A percentile compares a stretch with the other conserved stretches of the same genome.
Evolutionary conservation across 2,797 vertebrate genomes (phyloP).

Genomic region (Anguilla obscura): DNA sequence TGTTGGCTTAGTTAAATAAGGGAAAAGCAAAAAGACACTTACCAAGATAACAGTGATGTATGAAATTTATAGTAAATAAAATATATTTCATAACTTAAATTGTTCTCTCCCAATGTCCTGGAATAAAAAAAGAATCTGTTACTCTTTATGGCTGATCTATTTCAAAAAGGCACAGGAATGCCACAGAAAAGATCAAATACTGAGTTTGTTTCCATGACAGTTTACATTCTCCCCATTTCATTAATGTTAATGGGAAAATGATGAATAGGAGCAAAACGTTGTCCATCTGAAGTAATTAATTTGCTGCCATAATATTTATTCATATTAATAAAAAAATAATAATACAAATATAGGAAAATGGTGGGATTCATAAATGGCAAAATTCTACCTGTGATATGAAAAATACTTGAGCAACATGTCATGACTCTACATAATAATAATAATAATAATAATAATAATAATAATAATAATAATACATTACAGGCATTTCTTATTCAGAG

Average conservation of each 20-base stretch:
- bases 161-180: neutral
- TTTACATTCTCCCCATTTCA: too few species aligned
- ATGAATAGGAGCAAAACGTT: too few species aligned
- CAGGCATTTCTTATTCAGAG: too few species aligned
- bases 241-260: too few species aligned
- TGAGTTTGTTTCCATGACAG: too few species aligned
- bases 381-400: neutral
- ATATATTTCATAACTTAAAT: constrained; percentile 15
- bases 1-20: neutral
- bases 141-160: neutral
- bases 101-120: neutral
- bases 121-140: neutral
- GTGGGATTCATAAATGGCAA: too few species aligned
- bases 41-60: neutral
- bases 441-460: too few species aligned
- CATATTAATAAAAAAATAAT: too few species aligned
- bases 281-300: too few species aligned
- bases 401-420: neutral
- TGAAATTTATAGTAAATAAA: neutral
- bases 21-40: neutral
- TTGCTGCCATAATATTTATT: too few species aligned
- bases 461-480: too few species aligned
- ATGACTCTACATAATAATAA: neutral
- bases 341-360: too few species aligned
- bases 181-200: neutral